These are phyloP conservation scores for Dyspetes luteomarginatus DNA, from an alignment of 2,888 invertebrate genomes.

Conservation along the genomic window DNA sequence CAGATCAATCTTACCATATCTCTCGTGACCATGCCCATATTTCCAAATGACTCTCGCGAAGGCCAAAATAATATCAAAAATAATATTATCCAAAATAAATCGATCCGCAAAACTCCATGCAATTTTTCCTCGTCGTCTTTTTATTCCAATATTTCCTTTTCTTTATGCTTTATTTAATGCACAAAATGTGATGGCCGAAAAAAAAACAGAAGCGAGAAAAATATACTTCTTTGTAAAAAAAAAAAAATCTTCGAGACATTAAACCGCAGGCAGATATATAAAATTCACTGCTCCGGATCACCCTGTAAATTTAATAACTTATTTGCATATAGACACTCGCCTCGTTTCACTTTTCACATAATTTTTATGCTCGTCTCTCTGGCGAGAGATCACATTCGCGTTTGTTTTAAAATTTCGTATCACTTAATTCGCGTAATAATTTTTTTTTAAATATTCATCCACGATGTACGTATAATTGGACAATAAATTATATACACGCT, in stretches of 20 bases:
- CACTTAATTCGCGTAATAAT: slow-evolving; percentile 4
- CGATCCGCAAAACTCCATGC: no score
- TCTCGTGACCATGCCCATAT: no score
- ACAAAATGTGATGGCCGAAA: no score
- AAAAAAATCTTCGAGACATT: background rate
- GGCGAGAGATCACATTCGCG: background rate
- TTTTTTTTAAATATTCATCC: background rate
- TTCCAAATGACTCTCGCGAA: no score
- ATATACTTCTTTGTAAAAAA: no score
- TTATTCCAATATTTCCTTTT: no score
- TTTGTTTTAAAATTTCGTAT: background rate
- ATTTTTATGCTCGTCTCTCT: background rate
- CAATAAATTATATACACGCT: background rate
- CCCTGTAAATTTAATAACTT: slow-evolving; percentile 23
- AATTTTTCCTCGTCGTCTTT: no score
- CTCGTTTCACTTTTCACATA: slow-evolving; percentile 5
- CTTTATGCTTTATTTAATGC: no score
- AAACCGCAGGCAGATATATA: background rate
- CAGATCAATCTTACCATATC: no score
- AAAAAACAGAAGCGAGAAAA: no score
- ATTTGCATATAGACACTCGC: background rate
- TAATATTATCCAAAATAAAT: no score
- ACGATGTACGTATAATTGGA: background rate
- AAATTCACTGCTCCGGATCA: background rate
- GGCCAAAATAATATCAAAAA: no score